Evolutionary conservation across 2,888 invertebrate species (phyloP).

Genomic region (Apodemia mormo): DNA sequence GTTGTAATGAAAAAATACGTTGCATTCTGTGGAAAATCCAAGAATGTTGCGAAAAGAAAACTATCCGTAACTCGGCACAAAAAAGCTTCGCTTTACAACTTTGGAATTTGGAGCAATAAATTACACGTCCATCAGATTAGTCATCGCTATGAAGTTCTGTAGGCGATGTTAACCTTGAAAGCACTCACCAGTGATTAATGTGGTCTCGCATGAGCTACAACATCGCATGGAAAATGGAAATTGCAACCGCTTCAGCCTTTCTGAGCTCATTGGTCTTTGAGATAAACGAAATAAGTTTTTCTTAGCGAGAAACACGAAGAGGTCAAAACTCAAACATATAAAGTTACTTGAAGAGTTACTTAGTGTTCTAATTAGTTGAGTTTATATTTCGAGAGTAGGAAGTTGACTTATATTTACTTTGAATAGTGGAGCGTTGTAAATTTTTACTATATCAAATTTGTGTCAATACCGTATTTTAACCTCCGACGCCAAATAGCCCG

Average conservation of each 20-base stretch:
- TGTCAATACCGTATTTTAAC: too few species aligned
- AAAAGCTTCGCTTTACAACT: background rate
- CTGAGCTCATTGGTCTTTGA: background rate
- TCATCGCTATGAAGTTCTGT: conserved; percentile 14
- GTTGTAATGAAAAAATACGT: background rate
- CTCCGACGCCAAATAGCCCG: too few species aligned
- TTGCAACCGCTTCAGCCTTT: conserved; percentile 6
- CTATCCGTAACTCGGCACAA: background rate
- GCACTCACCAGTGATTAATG: conserved; percentile 11
- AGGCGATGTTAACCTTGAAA: background rate
- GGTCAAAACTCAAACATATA: background rate
- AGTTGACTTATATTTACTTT: background rate
- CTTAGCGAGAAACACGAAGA: background rate
- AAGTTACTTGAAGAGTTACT: background rate
- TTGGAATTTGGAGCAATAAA: conserved; percentile 5
- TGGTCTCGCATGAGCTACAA: conserved; percentile 1
- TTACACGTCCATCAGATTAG: conserved; percentile 15
- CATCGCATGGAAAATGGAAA: conserved; percentile 5
- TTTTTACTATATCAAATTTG: too few species aligned
- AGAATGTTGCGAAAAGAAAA: background rate
- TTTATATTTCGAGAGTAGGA: background rate
- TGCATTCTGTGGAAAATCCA: background rate
- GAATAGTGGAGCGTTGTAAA: too few species aligned
- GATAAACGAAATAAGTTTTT: background rate
- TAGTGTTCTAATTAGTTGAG: background rate